phyloP scores from a whole-genome alignment of 2,888 invertebrate genomes.

The Latrodectus elegans region DNA sequence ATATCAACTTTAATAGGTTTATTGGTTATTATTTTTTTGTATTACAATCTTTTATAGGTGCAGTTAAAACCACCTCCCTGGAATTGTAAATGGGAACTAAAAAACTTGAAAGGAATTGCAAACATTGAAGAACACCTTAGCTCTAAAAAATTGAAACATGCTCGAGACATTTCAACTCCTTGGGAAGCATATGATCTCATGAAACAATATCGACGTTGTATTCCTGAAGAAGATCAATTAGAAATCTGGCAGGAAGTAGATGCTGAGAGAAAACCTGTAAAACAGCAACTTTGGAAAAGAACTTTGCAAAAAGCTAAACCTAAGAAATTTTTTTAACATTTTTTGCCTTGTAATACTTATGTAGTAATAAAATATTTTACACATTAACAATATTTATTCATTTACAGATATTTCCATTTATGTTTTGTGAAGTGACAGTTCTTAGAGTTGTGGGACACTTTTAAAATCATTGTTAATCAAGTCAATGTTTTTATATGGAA shows the following conservation, averaged over 20 bases:
- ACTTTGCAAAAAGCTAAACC: constrained; percentile 41
- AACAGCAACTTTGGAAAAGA: constrained; percentile 55
- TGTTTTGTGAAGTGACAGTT: too few relatives aligned
- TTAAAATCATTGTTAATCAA: too few relatives aligned
- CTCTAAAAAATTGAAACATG: constrained; percentile 74
- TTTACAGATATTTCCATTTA: too few relatives aligned
- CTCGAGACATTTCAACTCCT: constrained; percentile 81
- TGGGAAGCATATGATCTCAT: constrained; percentile 92
- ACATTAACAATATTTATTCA: too few relatives aligned
- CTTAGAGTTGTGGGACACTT: too few relatives aligned
- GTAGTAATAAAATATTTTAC: too few relatives aligned
- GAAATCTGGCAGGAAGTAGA: constrained; percentile 90
- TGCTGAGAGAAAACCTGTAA: constrained; percentile 76
- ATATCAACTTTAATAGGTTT: too few relatives aligned
- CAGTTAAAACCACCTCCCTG: constrained; percentile 84
- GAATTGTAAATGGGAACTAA: constrained; percentile 91
- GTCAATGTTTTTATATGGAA: too few relatives aligned
- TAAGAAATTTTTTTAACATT: constrained; percentile 7
- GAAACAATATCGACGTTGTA: constrained; percentile 89
- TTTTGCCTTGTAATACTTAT: too few relatives aligned
- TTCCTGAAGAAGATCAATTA: constrained; percentile 90
- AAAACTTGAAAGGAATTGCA: constrained; percentile 84
- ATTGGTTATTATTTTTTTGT: not conserved
- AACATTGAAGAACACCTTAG: constrained; percentile 73
- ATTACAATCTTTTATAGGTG: constrained; percentile 75